Conservation (phyloP, 1,140 invertebrate species). For the Neotoxoptera formosana region DNA sequence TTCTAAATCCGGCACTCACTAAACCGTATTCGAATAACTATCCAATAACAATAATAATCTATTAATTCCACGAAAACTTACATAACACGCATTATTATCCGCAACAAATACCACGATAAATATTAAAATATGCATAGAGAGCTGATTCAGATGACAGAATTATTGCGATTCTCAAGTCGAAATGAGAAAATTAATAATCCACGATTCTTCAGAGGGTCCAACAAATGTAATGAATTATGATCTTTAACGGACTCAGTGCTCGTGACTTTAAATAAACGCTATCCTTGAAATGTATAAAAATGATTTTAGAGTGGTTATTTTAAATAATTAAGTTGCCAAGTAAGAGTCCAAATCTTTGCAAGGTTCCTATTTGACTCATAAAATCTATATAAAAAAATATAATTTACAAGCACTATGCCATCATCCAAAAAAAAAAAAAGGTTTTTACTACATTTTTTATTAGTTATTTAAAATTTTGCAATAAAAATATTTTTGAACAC, state of each 20-base stretch:
- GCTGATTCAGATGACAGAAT: neutral
- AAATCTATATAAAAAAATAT: neutral
- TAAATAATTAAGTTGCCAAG: neutral
- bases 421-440: neutral
- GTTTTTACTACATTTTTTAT: neutral
- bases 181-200: no score
- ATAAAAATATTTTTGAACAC: neutral
- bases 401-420: neutral
- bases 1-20: no score
- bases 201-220: neutral
- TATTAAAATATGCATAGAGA: neutral
- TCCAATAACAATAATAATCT: no score
- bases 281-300: neutral
- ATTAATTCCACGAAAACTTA: no score
- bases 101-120: no score
- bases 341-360: neutral
- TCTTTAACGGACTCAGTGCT: neutral
- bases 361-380: neutral
- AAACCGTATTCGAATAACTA: no score
- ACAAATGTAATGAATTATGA: neutral
- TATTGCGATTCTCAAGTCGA: neutral
- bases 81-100: no score
- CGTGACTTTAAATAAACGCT: neutral
- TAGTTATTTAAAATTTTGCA: neutral
- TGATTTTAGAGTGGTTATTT: neutral